A percentile compares a stretch with the other conserved stretches of the same genome.
These are phyloP conservation scores for Pristionchus maxplancki DNA, from an alignment of 2,888 invertebrate species.

Conservation along the genomic window DNA sequence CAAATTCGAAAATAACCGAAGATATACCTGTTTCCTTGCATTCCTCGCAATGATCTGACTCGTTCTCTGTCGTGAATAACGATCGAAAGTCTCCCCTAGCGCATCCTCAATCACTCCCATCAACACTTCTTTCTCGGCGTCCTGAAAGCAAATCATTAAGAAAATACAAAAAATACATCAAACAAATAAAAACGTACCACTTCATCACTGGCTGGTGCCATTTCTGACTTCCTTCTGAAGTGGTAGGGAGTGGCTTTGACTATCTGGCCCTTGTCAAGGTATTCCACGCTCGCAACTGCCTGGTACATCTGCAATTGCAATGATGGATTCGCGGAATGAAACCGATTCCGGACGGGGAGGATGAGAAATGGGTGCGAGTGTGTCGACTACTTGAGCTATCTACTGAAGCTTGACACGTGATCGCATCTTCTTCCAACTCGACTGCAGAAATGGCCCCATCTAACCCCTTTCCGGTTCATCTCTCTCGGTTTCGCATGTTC, in stretches of 20 bases:
- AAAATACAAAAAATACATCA: neutral
- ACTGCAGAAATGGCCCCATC: neutral
- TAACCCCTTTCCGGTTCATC: too few relatives aligned
- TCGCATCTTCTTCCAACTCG: neutral
- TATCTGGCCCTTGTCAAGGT: slow-evolving; percentile 52
- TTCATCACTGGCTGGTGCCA: neutral
- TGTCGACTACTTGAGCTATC: neutral
- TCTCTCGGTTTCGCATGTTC: too few relatives aligned
- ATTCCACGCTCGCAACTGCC: slow-evolving; percentile 47
- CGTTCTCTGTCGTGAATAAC: slow-evolving; percentile 69
- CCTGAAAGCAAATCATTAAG: slow-evolving; percentile 55
- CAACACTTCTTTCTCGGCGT: slow-evolving; percentile 68
- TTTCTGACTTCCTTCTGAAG: slow-evolving; percentile 28
- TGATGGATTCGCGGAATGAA: neutral
- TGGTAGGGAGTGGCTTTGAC: slow-evolving; percentile 48
- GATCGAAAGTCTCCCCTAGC: slow-evolving; percentile 74
- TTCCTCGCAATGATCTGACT: slow-evolving; percentile 73
- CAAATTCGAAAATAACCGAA: too few relatives aligned
- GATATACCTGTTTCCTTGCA: slow-evolving; percentile 70
- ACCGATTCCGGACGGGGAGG: too few relatives aligned
- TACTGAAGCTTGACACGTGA: slow-evolving; percentile 11
- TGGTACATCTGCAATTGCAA: slow-evolving; percentile 41
- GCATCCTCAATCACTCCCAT: slow-evolving; percentile 73
- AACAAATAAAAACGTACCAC: neutral
- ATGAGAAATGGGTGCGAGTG: neutral